phyloP scores from a whole-genome alignment of 2,888 invertebrate genomes.

The Drosophila incognita region DNA sequence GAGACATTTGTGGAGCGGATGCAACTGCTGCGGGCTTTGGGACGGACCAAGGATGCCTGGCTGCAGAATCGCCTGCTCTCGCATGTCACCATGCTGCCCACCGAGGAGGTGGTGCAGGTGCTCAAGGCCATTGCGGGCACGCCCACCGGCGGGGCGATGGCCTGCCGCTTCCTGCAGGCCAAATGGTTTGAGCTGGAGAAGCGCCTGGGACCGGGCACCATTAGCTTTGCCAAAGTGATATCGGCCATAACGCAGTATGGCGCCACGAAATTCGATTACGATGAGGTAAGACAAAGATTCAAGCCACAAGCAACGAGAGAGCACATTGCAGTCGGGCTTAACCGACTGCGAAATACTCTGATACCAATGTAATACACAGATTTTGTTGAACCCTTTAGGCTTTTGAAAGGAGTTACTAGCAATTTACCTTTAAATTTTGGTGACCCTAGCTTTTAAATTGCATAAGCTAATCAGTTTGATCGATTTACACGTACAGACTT shows the following conservation, averaged over 20 bases:
- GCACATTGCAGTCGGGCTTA: not conserved
- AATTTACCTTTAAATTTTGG: not conserved
- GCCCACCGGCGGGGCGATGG: constrained; percentile 85
- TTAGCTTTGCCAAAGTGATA: constrained; percentile 85
- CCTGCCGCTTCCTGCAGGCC: constrained; percentile 85
- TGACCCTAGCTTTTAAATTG: not conserved
- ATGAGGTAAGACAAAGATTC: constrained; percentile 78
- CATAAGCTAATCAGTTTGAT: not conserved
- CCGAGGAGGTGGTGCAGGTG: constrained; percentile 84
- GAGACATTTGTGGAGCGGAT: constrained; percentile 84
- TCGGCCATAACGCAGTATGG: constrained; percentile 85
- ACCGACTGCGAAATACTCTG: not conserved
- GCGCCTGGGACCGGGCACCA: constrained; percentile 84
- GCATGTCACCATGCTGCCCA: constrained; percentile 85
- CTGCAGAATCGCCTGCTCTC: constrained; percentile 85
- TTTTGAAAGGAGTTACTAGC: not conserved
- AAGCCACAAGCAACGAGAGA: not conserved
- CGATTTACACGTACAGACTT: accelerated
- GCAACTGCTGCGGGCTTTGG: constrained; percentile 84
- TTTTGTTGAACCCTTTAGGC: too few species aligned
- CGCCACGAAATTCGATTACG: constrained; percentile 85
- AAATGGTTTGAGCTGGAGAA: constrained; percentile 85
- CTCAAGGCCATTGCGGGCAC: constrained; percentile 85
- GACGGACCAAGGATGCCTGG: constrained; percentile 85
- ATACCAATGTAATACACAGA: not conserved